A percentile compares a stretch with the other conserved stretches of the same genome.
Conservation (phyloP, 2,888 invertebrate genomes). For the Diarsia dahlii region DNA sequence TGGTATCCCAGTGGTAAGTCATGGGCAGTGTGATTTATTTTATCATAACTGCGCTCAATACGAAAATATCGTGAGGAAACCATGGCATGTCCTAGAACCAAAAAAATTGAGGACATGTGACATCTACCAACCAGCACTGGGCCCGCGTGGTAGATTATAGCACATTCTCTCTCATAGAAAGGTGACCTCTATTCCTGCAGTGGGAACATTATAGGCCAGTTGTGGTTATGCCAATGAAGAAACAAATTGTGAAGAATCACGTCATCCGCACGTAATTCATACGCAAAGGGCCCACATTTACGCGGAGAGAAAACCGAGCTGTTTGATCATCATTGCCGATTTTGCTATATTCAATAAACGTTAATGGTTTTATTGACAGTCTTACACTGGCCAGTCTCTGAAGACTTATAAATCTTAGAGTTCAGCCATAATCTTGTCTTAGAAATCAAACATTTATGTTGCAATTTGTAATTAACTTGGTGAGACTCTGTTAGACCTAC, state of each 20-base stretch:
- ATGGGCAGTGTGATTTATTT: background rate
- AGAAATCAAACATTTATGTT: conserved; percentile 7
- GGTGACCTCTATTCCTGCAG: no score
- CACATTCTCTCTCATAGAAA: no score
- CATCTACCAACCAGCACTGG: no score
- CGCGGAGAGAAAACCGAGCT: background rate
- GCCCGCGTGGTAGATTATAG: no score
- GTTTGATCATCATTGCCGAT: background rate
- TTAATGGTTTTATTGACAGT: background rate
- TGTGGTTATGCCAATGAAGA: background rate
- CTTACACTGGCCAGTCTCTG: background rate
- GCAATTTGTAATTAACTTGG: conserved; percentile 14
- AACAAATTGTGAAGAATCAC: background rate
- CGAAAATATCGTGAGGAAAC: no score
- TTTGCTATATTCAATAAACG: background rate
- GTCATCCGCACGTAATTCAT: background rate
- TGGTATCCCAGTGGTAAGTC: background rate
- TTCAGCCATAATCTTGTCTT: background rate
- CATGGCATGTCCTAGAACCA: no score
- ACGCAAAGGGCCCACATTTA: background rate
- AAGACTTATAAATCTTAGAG: background rate
- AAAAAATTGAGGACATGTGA: no score
- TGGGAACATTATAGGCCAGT: no score
- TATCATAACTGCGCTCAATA: background rate
- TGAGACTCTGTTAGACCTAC: background rate